A percentile compares a stretch with the other conserved stretches of the same genome.
Evolutionary conservation across 2,797 vertebrate species (phyloP).

Genomic region (Octomys mimax): DNA sequence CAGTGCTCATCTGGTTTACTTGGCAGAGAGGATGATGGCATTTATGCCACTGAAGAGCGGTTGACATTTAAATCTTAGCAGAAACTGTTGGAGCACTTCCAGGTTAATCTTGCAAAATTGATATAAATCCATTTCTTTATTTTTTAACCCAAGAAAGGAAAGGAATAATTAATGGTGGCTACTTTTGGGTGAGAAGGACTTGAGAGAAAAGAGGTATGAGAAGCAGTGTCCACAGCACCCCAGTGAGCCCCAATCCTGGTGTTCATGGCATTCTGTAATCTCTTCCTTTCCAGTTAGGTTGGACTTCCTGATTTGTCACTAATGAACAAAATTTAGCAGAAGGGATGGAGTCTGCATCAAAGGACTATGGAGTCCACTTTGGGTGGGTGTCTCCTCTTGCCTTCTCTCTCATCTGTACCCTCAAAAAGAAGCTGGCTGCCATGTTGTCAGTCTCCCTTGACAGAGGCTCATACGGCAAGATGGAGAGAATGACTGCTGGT

Average conservation of each 20-base stretch:
- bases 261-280: not conserved
- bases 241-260: not conserved
- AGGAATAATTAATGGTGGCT: not conserved
- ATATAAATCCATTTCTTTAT: constrained; percentile 57
- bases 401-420: not conserved
- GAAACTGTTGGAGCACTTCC: constrained; percentile 55
- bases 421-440: not conserved
- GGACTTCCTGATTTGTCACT: not conserved
- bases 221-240: not conserved
- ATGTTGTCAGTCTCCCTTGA: not conserved
- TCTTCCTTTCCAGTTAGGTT: not conserved
- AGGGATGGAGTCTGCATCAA: not conserved
- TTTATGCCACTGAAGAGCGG: constrained; percentile 46
- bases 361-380: constrained; percentile 6
- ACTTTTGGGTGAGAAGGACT: not conserved
- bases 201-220: not conserved
- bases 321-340: not conserved
- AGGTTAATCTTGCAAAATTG: constrained; percentile 63
- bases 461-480: not conserved
- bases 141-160: not conserved
- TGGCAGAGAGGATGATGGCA: constrained; percentile 59
- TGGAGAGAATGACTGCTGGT: not conserved
- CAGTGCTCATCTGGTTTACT: constrained; percentile 70
- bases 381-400: not conserved
- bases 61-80: constrained; percentile 80